Conservation (phyloP, 1,140 invertebrate species). For the Drosophila melanica region DNA sequence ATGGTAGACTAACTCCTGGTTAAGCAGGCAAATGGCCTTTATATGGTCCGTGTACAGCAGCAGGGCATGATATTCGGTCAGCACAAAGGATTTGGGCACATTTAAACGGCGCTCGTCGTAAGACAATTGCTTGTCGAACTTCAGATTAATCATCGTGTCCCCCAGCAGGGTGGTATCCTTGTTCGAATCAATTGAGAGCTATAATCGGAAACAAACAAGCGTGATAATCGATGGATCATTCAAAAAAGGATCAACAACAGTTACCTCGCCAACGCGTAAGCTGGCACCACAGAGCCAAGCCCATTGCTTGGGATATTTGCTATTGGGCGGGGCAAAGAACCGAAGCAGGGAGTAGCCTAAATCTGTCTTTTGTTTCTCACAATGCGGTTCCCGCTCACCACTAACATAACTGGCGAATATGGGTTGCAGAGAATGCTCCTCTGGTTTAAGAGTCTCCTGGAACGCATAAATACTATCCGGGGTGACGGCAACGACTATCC, state of each 20-base stretch:
- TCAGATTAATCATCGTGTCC: conserved; percentile 59
- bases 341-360: conserved; percentile 92
- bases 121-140: conserved; percentile 70
- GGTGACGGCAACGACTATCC: conserved; percentile 93
- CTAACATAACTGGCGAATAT: conserved; percentile 93
- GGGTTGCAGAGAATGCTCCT: conserved; percentile 89
- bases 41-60: conserved; percentile 93
- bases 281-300: conserved; percentile 88
- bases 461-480: conserved; percentile 94
- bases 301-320: conserved; percentile 90
- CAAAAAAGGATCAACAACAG: neutral
- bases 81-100: conserved; percentile 90
- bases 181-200: conserved; percentile 57
- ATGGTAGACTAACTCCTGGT: conserved; percentile 94
- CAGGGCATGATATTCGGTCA: conserved; percentile 96
- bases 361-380: conserved; percentile 89
- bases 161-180: conserved; percentile 49
- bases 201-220: neutral
- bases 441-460: conserved; percentile 88
- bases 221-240: neutral
- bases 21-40: conserved; percentile 93
- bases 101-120: conserved; percentile 72
- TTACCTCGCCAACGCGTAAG: conserved; percentile 69
- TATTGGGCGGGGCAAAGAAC: conserved; percentile 89
- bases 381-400: conserved; percentile 58